These are phyloP conservation scores for Barnardius zonarius DNA, from an alignment of 2,113 vertebrate genomes.

Conservation along the genomic window DNA sequence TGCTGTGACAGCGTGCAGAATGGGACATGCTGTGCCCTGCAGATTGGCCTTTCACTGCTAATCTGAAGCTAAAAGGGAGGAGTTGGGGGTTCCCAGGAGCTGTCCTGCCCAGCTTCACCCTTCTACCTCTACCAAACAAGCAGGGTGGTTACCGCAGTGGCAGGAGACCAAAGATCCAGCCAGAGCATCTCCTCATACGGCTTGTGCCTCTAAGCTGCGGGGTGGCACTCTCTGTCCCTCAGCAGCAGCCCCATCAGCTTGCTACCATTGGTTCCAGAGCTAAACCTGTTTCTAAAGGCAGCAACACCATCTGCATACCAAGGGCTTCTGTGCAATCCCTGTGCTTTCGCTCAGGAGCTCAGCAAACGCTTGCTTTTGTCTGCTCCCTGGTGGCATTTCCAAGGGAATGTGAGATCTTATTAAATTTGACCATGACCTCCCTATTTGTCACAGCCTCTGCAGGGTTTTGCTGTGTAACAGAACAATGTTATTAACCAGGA, in stretches of 20 bases:
- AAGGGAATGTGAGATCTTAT: constrained; percentile 45
- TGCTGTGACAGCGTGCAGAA: neutral
- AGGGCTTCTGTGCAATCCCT: neutral
- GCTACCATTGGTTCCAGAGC: neutral
- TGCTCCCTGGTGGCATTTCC: constrained; percentile 61
- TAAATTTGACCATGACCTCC: constrained; percentile 53
- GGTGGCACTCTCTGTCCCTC: neutral
- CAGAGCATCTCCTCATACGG: neutral
- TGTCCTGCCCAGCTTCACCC: neutral
- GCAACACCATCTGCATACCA: constrained; percentile 50
- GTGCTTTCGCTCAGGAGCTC: constrained; percentile 19
- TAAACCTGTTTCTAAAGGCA: neutral
- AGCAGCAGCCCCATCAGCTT: neutral
- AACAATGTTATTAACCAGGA: neutral
- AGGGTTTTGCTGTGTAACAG: neutral
- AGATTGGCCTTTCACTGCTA: neutral
- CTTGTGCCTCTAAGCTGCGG: neutral
- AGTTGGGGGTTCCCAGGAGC: neutral
- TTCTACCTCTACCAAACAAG: neutral
- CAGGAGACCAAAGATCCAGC: neutral
- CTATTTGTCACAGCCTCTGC: constrained; percentile 22
- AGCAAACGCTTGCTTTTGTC: constrained; percentile 50
- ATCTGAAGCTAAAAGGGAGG: neutral
- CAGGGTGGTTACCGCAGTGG: neutral
- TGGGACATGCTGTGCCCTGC: rapidly evolving